Evolutionary conservation across 2,113 vertebrate species (phyloP).

Genomic region (Danio rerio): DNA sequence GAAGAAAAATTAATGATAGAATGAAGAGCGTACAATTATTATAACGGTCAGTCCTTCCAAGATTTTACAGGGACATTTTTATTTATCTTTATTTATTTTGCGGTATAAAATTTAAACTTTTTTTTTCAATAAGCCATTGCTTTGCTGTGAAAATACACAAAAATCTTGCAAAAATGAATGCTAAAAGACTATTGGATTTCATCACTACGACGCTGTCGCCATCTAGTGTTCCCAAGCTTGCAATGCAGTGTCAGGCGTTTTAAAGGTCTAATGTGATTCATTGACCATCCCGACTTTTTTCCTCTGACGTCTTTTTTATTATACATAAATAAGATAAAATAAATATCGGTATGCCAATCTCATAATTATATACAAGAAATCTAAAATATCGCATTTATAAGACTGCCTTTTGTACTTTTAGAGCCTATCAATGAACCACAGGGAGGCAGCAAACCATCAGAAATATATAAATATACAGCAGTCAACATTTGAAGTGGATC

Average conservation of each 20-base stretch:
- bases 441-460: slow-evolving; percentile 47
- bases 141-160: no score
- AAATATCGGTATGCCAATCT: neutral
- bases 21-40: no score
- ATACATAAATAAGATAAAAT: neutral
- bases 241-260: neutral
- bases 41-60: no score
- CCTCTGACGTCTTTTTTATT: neutral
- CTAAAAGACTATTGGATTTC: neutral
- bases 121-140: no score
- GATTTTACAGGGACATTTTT: no score
- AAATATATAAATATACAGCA: neutral
- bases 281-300: neutral
- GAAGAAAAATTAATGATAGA: no score
- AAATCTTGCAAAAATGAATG: no score
- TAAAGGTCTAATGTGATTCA: neutral
- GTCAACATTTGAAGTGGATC: no score
- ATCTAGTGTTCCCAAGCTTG: slow-evolving; percentile 19
- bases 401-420: neutral
- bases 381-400: no score
- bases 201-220: neutral
- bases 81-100: no score
- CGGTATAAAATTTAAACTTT: no score
- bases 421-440: slow-evolving; percentile 9
- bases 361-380: neutral